Evolutionary conservation across 1,140 invertebrate genomes (phyloP).

Genomic region (Caenorhabditis remanei): DNA sequence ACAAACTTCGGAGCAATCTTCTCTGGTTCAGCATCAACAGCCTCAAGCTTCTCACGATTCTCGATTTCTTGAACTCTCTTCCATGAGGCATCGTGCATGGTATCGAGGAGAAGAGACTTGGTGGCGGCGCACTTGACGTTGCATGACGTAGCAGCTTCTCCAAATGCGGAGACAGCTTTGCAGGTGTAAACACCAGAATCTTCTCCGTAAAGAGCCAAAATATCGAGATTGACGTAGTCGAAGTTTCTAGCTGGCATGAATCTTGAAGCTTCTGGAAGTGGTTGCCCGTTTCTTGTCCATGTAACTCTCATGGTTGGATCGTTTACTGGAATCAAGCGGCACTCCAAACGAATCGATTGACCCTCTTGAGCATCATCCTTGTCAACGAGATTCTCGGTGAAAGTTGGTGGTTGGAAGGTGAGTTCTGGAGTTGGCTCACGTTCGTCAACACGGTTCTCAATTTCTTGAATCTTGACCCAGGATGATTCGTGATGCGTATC

Average conservation of each 20-base stretch:
- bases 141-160: constrained; percentile 92
- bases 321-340: constrained; percentile 80
- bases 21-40: constrained; percentile 70
- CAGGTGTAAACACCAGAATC: constrained; percentile 94
- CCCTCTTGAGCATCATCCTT: constrained; percentile 86
- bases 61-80: constrained; percentile 91
- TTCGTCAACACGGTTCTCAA: constrained; percentile 71
- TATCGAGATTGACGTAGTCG: constrained; percentile 94
- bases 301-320: constrained; percentile 82
- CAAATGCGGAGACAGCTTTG: constrained; percentile 89
- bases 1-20: constrained; percentile 85
- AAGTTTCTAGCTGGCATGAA: constrained; percentile 97
- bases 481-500: constrained; percentile 86
- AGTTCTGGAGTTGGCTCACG: constrained; percentile 67
- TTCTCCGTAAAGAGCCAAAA: constrained; percentile 93
- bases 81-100: constrained; percentile 87
- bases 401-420: constrained; percentile 72
- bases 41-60: constrained; percentile 84
- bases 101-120: constrained; percentile 87
- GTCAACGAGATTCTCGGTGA: constrained; percentile 72
- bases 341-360: constrained; percentile 91
- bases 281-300: constrained; percentile 91
- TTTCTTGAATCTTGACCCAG: constrained; percentile 86
- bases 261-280: constrained; percentile 84
- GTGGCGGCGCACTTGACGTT: constrained; percentile 86